Evolutionary conservation across 2,797 vertebrate species (phyloP), one percentile per base, ranked within the genome.

Genomic region (Poliocrania exsul): DNA sequence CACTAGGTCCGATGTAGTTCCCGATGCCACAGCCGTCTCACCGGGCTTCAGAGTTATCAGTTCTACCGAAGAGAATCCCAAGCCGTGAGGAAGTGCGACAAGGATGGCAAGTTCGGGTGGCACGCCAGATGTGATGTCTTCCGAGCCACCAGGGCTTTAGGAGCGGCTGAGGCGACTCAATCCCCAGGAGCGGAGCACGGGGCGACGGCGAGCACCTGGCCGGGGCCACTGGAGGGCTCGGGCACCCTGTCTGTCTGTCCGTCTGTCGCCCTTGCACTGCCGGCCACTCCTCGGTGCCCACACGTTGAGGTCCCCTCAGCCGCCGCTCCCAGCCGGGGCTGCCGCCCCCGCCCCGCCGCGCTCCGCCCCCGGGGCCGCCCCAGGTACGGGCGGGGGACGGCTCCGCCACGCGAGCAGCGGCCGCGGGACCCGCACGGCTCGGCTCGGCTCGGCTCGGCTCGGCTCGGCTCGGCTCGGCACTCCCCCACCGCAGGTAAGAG

Each of bases 301-400:
- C 47, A 49, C 47, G 21, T 12, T 13, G 12, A 47, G 46, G 23
- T 24, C 21, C 5, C 21, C 21, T 2, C 51, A 3, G 56, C 74
- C 62, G 18, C 70, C 46, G 28, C 13, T 38, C 57, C 46, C 58
- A 19, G 12, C 19, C 87, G 58, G 71, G 24, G 23, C 56, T 49
- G 4, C 79, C 20, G 20, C 54, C 61, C 51, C 60, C 38, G 26
- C 66, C 81, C 35, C 31, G 37, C 72, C 72, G 40, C 71, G 54
- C 95, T 64, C 40, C 95, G 91, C 95, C 93, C 62, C 57, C 92
- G 49, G 78, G 70, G 85, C 94, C 92, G 92, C 85, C 94, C 20
- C 85, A 89, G 90, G 92, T 94, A 38, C 72, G 29, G 84, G 67
- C 46, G 23, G 49, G 71, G 92, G 64, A 84, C 77, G 92, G 90